A percentile compares a stretch with the other conserved stretches of the same genome.
phyloP scores from a whole-genome alignment of 2,113 vertebrate species.

The Deroptyus accipitrinus region DNA sequence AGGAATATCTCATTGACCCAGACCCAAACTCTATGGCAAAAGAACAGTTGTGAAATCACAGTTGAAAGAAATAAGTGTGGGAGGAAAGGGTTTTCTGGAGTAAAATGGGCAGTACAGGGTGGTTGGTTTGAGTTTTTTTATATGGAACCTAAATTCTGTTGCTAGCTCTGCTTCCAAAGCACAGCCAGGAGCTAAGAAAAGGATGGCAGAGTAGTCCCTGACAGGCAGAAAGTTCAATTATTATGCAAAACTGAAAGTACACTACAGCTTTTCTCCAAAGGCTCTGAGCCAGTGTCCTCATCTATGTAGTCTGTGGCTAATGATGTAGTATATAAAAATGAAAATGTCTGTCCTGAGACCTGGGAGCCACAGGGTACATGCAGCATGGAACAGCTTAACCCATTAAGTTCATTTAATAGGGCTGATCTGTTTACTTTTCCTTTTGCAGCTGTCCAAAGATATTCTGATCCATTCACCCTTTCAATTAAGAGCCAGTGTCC shows the following conservation, averaged over 20 bases:
- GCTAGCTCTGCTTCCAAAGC: not conserved
- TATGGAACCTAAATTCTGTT: not conserved
- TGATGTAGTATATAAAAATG: not conserved
- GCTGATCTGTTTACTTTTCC: not conserved
- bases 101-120: not conserved
- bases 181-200: not conserved
- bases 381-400: not conserved
- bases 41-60: not conserved
- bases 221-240: not conserved
- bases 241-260: not conserved
- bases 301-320: not conserved
- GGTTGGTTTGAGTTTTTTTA: not conserved
- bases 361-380: not conserved
- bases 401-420: not conserved
- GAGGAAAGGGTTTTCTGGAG: not conserved
- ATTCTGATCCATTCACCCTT: not conserved
- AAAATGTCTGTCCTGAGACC: not conserved
- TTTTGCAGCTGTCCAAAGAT: not conserved
- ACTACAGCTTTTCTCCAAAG: not conserved
- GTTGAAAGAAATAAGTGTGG: not conserved
- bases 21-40: not conserved
- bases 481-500: not conserved
- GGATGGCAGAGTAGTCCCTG: not conserved
- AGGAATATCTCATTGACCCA: not conserved
- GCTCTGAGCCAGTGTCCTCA: not conserved